Conservation (phyloP, 2,888 invertebrate genomes). For the Carabus problematicus region DNA sequence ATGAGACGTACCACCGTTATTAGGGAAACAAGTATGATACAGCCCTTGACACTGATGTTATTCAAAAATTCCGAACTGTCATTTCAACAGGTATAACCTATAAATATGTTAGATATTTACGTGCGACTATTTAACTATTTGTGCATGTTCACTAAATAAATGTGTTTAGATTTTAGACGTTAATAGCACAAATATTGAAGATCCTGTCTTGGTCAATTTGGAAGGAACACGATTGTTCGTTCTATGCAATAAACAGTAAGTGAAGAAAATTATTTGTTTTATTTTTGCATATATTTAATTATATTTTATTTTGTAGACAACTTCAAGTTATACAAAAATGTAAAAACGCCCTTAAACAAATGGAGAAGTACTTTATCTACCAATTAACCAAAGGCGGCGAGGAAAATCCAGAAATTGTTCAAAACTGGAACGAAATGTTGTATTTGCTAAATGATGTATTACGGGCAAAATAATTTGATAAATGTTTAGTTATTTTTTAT, state of each 20-base stretch:
- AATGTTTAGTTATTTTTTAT: background rate
- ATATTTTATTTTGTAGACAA: constrained; percentile 60
- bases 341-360: constrained; percentile 51
- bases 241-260: constrained; percentile 57
- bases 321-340: constrained; percentile 55
- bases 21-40: constrained; percentile 65
- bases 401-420: constrained; percentile 47
- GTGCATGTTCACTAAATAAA: constrained; percentile 10
- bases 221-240: constrained; percentile 56
- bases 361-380: constrained; percentile 53
- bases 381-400: constrained; percentile 53
- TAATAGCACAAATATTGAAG: constrained; percentile 45
- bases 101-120: too few relatives aligned
- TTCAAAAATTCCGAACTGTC: constrained; percentile 59
- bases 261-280: constrained; percentile 46
- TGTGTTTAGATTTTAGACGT: constrained; percentile 47
- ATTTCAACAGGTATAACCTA: constrained; percentile 51
- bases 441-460: constrained; percentile 47
- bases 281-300: constrained; percentile 30
- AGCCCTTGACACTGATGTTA: constrained; percentile 66
- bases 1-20: constrained; percentile 65
- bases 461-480: constrained; percentile 16
- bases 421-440: constrained; percentile 51
- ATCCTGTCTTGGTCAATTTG: constrained; percentile 54
- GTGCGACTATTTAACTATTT: constrained; percentile 32